Evolutionary conservation across 2,888 invertebrate genomes (phyloP), one percentile per base, ranked within the genome.

Genomic region (Cerastis leucographa): DNA sequence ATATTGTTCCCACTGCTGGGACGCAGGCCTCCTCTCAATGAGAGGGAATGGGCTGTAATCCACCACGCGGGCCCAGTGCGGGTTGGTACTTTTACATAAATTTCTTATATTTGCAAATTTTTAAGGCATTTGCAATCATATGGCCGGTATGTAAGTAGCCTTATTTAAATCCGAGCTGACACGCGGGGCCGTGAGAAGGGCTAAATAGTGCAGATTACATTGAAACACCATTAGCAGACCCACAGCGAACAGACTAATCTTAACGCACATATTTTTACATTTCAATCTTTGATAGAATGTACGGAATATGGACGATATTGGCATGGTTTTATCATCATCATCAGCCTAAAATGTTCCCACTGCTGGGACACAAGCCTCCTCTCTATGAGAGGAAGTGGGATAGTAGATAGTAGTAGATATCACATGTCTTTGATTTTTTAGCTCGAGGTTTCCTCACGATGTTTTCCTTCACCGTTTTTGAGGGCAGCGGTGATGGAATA

Each of bases 121-220:
- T 64, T 17, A 67, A 0, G 0, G 1, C 2, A 22, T 44, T 46
- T 42, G 3, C 25, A 67, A 67, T 54, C 29, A 8, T 46, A 46
- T 4, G 11, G 4, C 40, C 25, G 62, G 74, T 78, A 70, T 77
- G 82, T 77, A 54, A 80, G 71, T 77, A 68, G 82, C 90, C 88
- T 90, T 89, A 92, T 90, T 88, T 90, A 90, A 93, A 93, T 93
- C 93, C 92, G 80, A 76, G 87, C 85, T 87, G 90, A 88, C 85
- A 89, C 80, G 76, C 76, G 80, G 85, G 82, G 84, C 81, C 80
- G 89, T 88, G 91, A 91, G 90, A 88, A 91, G 90, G 81, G 90
- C 93, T 94, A 93, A 94, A 95, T 93, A 94, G 92, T 92, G 88
- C 85, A 92, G 95, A 95, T 96, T 95, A 96, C 95, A 95, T 81